Evolutionary conservation across 1,140 invertebrate species (phyloP).

Genomic region (Ganaspis sp.): DNA sequence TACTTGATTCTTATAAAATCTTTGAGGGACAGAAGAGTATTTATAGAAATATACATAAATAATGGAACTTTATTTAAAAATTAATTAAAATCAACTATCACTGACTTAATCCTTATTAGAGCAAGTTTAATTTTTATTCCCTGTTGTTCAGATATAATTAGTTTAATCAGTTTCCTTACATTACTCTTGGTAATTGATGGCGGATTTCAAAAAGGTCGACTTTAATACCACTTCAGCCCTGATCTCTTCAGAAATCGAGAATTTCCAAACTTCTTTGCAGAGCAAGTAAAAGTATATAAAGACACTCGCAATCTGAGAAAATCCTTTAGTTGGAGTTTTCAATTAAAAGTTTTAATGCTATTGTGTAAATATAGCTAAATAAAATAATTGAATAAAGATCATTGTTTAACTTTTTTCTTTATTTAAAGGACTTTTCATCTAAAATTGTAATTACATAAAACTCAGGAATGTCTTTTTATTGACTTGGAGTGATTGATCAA

Average conservation of each 20-base stretch:
- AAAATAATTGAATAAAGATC: too few relatives aligned
- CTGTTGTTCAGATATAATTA: neutral
- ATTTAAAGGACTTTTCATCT: too few relatives aligned
- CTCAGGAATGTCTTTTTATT: too few relatives aligned
- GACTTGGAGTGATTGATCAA: too few relatives aligned
- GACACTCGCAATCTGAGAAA: neutral
- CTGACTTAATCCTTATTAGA: neutral
- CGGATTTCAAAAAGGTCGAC: conserved; percentile 6
- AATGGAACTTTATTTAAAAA: neutral
- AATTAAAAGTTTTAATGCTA: neutral
- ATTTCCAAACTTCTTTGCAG: conserved; percentile 31
- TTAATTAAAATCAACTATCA: neutral
- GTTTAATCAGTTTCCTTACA: conserved; percentile 9
- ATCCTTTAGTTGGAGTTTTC: neutral
- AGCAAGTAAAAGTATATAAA: neutral
- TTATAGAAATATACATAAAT: neutral
- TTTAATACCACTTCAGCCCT: conserved; percentile 32
- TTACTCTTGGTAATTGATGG: conserved; percentile 10
- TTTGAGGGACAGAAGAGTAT: neutral
- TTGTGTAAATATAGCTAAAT: neutral
- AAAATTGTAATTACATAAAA: too few relatives aligned
- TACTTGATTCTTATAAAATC: too few relatives aligned
- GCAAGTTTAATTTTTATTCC: neutral
- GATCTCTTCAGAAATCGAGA: conserved; percentile 32
- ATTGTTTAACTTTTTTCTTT: too few relatives aligned